Percentiles rank a stretch among this genome's conserved stretches.
phyloP scores from a whole-genome alignment of 2,888 invertebrate species.

The Troides helena region DNA sequence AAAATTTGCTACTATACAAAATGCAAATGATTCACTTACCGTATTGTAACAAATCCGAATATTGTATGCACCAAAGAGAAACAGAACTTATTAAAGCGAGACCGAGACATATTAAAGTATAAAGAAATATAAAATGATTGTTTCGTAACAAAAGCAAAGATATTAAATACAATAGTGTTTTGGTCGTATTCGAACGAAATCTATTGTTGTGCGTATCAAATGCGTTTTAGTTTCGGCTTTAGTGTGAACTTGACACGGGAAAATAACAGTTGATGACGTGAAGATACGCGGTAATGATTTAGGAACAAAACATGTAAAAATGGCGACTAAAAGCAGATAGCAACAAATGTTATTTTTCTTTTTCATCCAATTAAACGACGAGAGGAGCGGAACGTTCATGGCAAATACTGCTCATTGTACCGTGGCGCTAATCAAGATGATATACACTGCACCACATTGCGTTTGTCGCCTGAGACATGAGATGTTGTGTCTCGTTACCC shows the following conservation, averaged over 20 bases:
- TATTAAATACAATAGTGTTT: constrained; percentile 51
- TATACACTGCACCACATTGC: no score
- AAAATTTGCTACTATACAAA: constrained; percentile 12
- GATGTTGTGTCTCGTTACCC: no score
- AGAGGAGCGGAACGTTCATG: no score
- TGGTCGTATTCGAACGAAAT: constrained; percentile 41
- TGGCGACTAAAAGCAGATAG: neutral
- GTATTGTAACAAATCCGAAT: constrained; percentile 49
- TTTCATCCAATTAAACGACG: no score
- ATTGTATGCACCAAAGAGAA: constrained; percentile 57
- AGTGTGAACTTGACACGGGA: constrained; percentile 58
- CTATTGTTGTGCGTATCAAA: constrained; percentile 46
- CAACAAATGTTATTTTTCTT: neutral
- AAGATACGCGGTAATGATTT: neutral
- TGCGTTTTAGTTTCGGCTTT: constrained; percentile 38
- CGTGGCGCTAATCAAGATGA: no score
- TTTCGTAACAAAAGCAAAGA: constrained; percentile 45
- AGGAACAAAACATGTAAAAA: neutral
- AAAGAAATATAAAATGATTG: constrained; percentile 47
- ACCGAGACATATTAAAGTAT: constrained; percentile 40
- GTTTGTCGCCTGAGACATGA: no score
- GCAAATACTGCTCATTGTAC: no score
- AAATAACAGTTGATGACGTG: neutral
- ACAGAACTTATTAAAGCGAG: constrained; percentile 51
- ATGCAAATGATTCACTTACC: constrained; percentile 53